These are phyloP conservation scores for Ciconia boyciana DNA, from an alignment of 2,113 vertebrate genomes.

Conservation along the genomic window DNA sequence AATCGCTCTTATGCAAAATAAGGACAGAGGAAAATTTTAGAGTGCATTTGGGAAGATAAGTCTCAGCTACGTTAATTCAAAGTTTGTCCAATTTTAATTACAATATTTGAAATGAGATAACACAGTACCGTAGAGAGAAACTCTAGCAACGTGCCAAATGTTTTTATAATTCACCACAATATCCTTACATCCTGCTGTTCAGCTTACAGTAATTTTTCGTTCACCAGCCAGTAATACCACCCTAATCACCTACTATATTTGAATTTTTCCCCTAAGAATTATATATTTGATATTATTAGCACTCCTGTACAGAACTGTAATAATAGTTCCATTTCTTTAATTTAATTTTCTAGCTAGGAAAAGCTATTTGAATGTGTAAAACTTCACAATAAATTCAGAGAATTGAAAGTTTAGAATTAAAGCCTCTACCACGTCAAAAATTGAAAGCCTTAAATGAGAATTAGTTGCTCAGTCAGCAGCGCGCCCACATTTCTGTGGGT, in stretches of 20 bases:
- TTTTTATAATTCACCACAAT: slow-evolving; percentile 51
- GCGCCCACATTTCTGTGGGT: neutral
- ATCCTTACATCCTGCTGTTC: slow-evolving; percentile 40
- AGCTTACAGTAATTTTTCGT: slow-evolving; percentile 30
- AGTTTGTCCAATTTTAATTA: slow-evolving; percentile 53
- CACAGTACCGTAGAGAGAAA: slow-evolving; percentile 9
- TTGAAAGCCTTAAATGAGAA: neutral
- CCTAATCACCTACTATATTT: slow-evolving; percentile 38
- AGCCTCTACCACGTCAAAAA: neutral
- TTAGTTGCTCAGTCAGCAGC: neutral
- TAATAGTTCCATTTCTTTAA: slow-evolving; percentile 35
- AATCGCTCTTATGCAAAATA: neutral
- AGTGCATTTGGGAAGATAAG: neutral
- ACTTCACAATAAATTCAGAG: neutral
- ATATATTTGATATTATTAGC: slow-evolving; percentile 37
- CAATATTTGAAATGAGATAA: slow-evolving; percentile 41
- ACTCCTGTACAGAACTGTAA: neutral
- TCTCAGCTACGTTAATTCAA: neutral
- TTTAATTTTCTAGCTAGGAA: slow-evolving; percentile 48
- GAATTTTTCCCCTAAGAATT: slow-evolving; percentile 42
- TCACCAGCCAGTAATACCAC: slow-evolving; percentile 31
- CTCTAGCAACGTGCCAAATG: slow-evolving; percentile 8
- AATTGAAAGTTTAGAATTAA: neutral
- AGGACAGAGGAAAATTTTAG: neutral
- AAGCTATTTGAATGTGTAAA: slow-evolving; percentile 2